Base-by-base conservation (phyloP, 2,888 invertebrate genomes). In the Tupiocoris notatus region DNA sequence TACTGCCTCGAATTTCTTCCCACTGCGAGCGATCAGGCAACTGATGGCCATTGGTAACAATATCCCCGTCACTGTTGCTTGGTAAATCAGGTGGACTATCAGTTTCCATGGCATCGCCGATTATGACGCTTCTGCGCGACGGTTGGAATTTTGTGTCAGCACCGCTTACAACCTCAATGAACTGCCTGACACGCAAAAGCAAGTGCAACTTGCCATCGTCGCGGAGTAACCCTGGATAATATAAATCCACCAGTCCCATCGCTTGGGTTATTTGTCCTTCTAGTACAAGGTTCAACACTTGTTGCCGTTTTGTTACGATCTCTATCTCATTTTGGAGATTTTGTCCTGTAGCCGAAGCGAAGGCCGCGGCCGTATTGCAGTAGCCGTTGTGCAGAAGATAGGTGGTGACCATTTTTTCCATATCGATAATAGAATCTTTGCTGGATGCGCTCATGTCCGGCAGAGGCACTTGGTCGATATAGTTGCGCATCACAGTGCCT, bases 121-220 rank as follows among this genome's bases (percentile, higher is more conserved):
- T 62, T 3, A 64, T 64, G 9, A 68, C 62, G 7, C 21, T 24
- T 18, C 54, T 20, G 18, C 73, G 62, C 21, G 62, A 39, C 6
- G 62, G 39, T 21, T 73, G 61, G 56, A 62, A 75, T 23, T 75
- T 75, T 3, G 70, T 54, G 66, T 78, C 78, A 66, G 76, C 64
- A 2, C 78, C 78, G 54, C 75, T 78, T 17, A 78, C 68, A 61
- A 77, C 75, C 68, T 78, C 78, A 18, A 78, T 75, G 25, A 78
- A 78, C 23, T 78, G 77, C 16, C 77, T 64, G 20, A 74, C 74
- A 54, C 74, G 75, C 25, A 78, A 25, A n/a, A 67, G 24, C 22
- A 78, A 78, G 12, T 75, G 57, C 23, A 78, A 75, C 58, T 77
- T 75, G 0, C 75, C 71, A n/a, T 70, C 65, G 56, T 65, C 64